These are phyloP conservation scores for Pachliopta kotzebuea DNA, from an alignment of 2,888 invertebrate species.

Conservation along the genomic window DNA sequence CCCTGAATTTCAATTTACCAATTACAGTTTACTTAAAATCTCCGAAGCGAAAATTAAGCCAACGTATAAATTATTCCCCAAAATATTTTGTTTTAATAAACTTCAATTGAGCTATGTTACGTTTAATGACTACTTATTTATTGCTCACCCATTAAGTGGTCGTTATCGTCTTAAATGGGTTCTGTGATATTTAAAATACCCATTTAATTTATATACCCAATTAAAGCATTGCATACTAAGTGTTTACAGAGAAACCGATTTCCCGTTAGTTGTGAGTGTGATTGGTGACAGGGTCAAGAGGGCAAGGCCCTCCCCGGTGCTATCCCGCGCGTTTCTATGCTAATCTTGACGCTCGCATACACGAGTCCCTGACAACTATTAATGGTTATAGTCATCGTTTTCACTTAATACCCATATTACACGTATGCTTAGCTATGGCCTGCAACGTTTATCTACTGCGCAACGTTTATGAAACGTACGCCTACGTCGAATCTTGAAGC, in stretches of 20 bases:
- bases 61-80: constrained; percentile 9
- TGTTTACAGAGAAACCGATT: constrained; percentile 56
- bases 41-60: constrained; percentile 15
- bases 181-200: constrained; percentile 30
- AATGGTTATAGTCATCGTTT: constrained; percentile 70
- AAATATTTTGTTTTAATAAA: constrained; percentile 10
- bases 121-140: constrained; percentile 30
- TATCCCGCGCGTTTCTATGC: constrained; percentile 75
- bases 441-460: constrained; percentile 59
- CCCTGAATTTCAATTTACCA: constrained; percentile 2
- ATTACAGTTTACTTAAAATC: constrained; percentile 1
- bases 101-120: constrained; percentile 26
- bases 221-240: constrained; percentile 31
- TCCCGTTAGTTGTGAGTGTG: constrained; percentile 73
- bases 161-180: constrained; percentile 30
- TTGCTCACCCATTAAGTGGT: constrained; percentile 29
- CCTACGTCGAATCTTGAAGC: constrained; percentile 60
- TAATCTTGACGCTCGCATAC: constrained; percentile 69
- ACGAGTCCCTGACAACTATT: constrained; percentile 70
- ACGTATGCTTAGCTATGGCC: constrained; percentile 46
- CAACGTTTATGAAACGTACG: constrained; percentile 70
- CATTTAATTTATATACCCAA: constrained; percentile 30
- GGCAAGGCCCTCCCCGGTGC: constrained; percentile 66
- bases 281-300: constrained; percentile 75
- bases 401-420: constrained; percentile 61